Percentiles rank a stretch among this genome's conserved stretches.
These are phyloP conservation scores for Drosophila mercatorum DNA, from an alignment of 2,888 invertebrate genomes.

Conservation along the genomic window DNA sequence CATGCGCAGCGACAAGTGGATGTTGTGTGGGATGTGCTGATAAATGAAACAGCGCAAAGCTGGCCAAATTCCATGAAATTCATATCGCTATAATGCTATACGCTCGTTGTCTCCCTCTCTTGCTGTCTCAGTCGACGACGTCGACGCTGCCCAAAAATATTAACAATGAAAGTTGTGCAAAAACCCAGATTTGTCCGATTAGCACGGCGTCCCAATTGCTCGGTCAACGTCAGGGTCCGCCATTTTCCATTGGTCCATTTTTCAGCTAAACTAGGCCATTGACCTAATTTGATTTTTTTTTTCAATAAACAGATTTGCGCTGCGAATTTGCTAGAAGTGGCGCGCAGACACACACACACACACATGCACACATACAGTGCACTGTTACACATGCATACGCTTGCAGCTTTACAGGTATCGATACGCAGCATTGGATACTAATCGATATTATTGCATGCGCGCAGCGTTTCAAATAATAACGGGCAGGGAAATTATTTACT, in stretches of 20 bases:
- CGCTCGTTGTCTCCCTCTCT: constrained; percentile 3
- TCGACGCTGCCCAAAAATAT: constrained; percentile 15
- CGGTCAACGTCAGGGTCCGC: constrained; percentile 52
- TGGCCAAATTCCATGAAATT: constrained; percentile 61
- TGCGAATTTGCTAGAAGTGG: neutral
- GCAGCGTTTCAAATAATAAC: neutral
- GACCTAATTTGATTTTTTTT: constrained; percentile 46
- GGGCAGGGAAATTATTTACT: neutral
- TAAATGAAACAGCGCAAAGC: constrained; percentile 33
- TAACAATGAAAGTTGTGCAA: constrained; percentile 29
- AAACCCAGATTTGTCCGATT: constrained; percentile 30
- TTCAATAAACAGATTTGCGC: constrained; percentile 1
- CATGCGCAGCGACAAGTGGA: constrained; percentile 25
- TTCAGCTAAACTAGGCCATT: constrained; percentile 36
- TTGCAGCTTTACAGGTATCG: neutral
- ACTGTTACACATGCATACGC: neutral
- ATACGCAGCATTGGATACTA: neutral
- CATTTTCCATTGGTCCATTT: constrained; percentile 4
- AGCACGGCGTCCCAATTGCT: constrained; percentile 27
- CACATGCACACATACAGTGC: neutral
- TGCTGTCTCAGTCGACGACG: neutral
- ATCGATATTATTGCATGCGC: constrained; percentile 7
- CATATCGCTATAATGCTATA: constrained; percentile 33
- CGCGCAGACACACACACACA: neutral
- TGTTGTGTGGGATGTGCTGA: constrained; percentile 41